Base-by-base conservation (phyloP, 2,888 invertebrate species). In the Linyphia triangularis region DNA sequence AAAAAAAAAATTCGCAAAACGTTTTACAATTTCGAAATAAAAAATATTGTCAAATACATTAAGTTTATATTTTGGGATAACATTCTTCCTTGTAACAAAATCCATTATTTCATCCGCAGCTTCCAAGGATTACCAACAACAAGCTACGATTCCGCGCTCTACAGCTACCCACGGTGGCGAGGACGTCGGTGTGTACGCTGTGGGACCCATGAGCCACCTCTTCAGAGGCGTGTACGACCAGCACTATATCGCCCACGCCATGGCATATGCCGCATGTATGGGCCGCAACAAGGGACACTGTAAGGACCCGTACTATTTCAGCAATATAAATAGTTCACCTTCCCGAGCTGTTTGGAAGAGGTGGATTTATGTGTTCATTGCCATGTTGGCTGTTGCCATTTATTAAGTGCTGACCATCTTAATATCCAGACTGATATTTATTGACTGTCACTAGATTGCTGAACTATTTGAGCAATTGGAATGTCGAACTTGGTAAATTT, bases 151-250 rank as follows among this genome's bases (percentile, higher is more conserved):
- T 0, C 96, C 96, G 0, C 93, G 96, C 43, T 95, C 95, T 90
- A 96, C 96, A 95, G 96, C 95, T 5, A 96, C 96, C 0, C 96
- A 96, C 92, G 96, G 96, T 0, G 96, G 95, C 0, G 97, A 97
- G 92, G 97, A 97, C 92, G 97, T 97, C 0, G 96, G 96, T 0
- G 95, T 98, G 78, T 97, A 96, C 93, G 97, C 97, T 22, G 93
- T 93, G 10, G 97, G 95, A 26, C 96, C 96, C 1, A 96, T 96
- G 95, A 93, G 96, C 0, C 96, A 97, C 92, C 93, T 97, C 0
- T 96, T 97, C 92, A 95, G 95, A 0, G 96, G 96, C 0, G 96
- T 96, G 10, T 95, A 96, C 89, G 97, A 97, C 92, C 97, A 97
- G 93, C 96, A 96, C 92, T 97, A 96, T 93, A 96, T 97, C 78